Percentiles rank a stretch among this genome's conserved stretches.
phyloP scores from a whole-genome alignment of 2,113 vertebrate genomes.

The Pampusana beccarii region DNA sequence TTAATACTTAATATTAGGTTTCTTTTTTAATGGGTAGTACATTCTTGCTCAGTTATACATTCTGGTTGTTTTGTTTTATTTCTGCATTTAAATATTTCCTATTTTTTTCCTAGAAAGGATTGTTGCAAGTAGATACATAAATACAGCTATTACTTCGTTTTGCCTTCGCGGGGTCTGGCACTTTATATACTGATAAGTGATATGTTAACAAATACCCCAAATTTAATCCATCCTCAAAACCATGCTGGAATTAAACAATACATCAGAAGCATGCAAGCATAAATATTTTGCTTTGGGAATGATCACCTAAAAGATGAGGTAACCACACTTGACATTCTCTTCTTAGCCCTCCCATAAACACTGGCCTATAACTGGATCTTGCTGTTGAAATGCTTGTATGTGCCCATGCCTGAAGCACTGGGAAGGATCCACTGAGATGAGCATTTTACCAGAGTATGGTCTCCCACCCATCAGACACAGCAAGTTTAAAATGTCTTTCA shows the following conservation, averaged over 20 bases:
- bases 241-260: not conserved
- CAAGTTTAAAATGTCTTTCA: not conserved
- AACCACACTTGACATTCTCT: not conserved
- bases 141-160: not conserved
- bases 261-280: not conserved
- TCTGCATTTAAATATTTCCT: not conserved
- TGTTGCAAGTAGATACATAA: not conserved
- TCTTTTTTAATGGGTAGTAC: not conserved
- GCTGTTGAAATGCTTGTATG: not conserved
- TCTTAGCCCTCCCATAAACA: not conserved
- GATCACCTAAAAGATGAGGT: not conserved
- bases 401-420: not conserved
- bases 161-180: not conserved
- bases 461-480: not conserved
- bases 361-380: not conserved
- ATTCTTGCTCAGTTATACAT: not conserved
- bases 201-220: not conserved
- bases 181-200: not conserved
- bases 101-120: not conserved
- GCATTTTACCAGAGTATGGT: rapidly evolving
- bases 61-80: rapidly evolving
- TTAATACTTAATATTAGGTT: not conserved
- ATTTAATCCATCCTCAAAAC: not conserved
- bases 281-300: not conserved
- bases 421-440: not conserved